A percentile compares a stretch with the other conserved stretches of the same genome.
Evolutionary conservation across 2,888 invertebrate genomes (phyloP).

Genomic region (Sesamia inferens): DNA sequence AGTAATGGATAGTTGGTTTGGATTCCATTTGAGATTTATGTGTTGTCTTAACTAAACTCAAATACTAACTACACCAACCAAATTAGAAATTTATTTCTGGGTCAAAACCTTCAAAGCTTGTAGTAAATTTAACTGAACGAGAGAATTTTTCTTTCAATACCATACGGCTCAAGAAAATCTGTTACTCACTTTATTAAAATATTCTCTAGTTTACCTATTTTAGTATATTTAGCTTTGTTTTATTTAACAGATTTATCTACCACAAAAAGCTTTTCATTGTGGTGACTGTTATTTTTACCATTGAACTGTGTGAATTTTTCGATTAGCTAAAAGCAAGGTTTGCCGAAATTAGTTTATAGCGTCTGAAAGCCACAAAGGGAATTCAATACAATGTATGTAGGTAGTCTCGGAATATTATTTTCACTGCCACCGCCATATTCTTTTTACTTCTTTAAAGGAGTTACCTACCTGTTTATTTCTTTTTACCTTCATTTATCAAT

Average conservation of each 20-base stretch:
- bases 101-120: background rate
- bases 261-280: background rate
- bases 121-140: background rate
- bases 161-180: background rate
- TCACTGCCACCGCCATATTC: slow-evolving; percentile 14
- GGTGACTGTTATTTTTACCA: background rate
- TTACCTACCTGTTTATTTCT: background rate
- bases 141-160: background rate
- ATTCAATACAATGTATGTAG: slow-evolving; percentile 1
- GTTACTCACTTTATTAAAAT: background rate
- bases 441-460: slow-evolving; percentile 1
- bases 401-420: slow-evolving; percentile 13
- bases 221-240: background rate
- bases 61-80: background rate
- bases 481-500: background rate
- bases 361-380: slow-evolving; percentile 26
- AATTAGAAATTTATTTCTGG: background rate
- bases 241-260: background rate
- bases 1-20: too few species aligned
- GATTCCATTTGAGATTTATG: background rate
- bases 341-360: background rate
- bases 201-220: background rate
- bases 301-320: background rate
- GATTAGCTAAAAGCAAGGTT: background rate
- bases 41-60: slow-evolving; percentile 1